Conservation (phyloP, 2,888 invertebrate species). For the Limnephilus marmoratus region DNA sequence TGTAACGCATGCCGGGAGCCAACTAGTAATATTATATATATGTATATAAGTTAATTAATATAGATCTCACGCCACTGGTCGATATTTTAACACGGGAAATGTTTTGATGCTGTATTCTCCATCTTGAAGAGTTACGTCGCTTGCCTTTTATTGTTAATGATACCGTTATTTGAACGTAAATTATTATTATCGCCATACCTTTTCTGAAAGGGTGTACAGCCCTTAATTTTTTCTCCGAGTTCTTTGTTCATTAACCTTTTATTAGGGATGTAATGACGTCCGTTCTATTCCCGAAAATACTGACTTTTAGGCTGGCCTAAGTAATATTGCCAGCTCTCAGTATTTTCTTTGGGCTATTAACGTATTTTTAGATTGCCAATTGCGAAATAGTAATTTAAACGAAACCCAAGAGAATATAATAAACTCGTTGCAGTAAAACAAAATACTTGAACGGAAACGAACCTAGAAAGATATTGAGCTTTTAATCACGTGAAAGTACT, state of each 20-base stretch:
- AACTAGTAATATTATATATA: too few relatives aligned
- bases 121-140: constrained; percentile 36
- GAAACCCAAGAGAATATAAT: not conserved
- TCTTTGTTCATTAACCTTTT: constrained; percentile 24
- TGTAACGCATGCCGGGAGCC: too few relatives aligned
- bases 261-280: not conserved
- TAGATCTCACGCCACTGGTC: not conserved
- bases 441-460: not conserved
- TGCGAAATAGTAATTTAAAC: not conserved
- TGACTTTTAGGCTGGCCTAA: not conserved
- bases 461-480: not conserved
- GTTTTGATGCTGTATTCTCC: not conserved
- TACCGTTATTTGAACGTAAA: constrained; percentile 45
- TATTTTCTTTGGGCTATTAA: not conserved
- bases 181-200: constrained; percentile 43
- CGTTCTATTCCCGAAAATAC: not conserved
- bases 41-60: too few relatives aligned
- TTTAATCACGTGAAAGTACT: not conserved
- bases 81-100: not conserved
- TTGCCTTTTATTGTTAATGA: constrained; percentile 8
- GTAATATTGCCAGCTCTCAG: not conserved
- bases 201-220: not conserved
- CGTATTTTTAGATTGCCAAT: not conserved
- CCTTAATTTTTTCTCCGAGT: not conserved
- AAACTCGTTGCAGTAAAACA: not conserved